phyloP scores from a whole-genome alignment of 2,888 invertebrate genomes.

The Clitarchus hookeri region DNA sequence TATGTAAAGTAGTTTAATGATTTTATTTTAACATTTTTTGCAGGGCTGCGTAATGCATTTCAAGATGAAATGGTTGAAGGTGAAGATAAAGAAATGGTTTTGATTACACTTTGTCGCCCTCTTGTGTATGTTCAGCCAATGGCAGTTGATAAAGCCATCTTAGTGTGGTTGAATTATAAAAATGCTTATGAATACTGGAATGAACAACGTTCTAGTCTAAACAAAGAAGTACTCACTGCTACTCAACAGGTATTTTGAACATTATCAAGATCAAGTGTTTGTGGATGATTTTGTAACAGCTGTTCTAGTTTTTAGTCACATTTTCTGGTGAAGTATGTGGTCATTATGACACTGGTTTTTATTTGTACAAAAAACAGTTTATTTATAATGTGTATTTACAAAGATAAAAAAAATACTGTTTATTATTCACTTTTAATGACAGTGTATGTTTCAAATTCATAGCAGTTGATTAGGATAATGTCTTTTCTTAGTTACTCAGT shows the following conservation, averaged over 20 bases:
- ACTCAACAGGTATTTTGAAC: slow-evolving; percentile 64
- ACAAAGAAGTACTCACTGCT: slow-evolving; percentile 81
- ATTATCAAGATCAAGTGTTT: not conserved
- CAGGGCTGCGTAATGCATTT: slow-evolving; percentile 75
- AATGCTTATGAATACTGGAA: slow-evolving; percentile 99
- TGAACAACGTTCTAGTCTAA: slow-evolving; percentile 89
- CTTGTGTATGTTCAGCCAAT: slow-evolving; percentile 95
- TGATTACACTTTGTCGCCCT: slow-evolving; percentile 91
- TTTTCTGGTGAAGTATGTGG: no score
- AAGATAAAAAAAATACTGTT: no score
- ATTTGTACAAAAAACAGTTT: no score
- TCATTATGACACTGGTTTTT: no score
- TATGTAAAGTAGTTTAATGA: no score
- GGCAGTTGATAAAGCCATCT: slow-evolving; percentile 96
- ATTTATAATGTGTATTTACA: no score
- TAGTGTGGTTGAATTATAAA: slow-evolving; percentile 99
- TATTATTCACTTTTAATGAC: no score
- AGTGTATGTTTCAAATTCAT: no score
- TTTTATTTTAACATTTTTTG: slow-evolving; percentile 32
- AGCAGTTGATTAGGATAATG: no score
- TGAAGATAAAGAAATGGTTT: slow-evolving; percentile 80
- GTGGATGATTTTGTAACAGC: no score
- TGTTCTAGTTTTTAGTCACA: no score
- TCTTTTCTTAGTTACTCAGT: no score
- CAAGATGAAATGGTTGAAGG: slow-evolving; percentile 88